Conservation (phyloP, 2,113 vertebrate genomes). For the Marmota monax region DNA sequence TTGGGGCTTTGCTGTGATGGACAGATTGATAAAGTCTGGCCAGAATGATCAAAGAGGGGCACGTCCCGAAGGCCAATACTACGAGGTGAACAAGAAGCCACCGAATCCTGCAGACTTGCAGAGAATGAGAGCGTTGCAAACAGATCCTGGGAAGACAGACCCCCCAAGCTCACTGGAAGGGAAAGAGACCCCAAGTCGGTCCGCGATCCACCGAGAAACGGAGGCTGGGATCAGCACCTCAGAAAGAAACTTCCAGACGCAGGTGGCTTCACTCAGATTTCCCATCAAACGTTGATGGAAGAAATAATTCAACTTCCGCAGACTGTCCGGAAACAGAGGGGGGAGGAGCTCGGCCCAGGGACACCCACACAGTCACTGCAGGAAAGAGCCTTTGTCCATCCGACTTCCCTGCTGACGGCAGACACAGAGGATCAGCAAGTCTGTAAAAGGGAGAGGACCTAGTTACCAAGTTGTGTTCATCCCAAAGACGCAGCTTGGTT, state of each 20-base stretch:
- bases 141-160: not conserved
- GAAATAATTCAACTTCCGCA: not conserved
- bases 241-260: not conserved
- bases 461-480: too few species aligned
- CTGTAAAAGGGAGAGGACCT: too few species aligned
- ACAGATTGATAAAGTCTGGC: not conserved
- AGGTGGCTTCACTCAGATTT: not conserved
- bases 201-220: fast-evolving
- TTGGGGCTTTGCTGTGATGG: not conserved
- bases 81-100: not conserved
- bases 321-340: not conserved
- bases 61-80: too few species aligned
- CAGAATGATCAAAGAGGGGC: not conserved
- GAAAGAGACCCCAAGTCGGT: fast-evolving
- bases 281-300: not conserved
- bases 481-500: not conserved
- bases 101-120: not conserved
- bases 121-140: not conserved
- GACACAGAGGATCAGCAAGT: not conserved
- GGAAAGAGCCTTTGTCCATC: not conserved
- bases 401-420: not conserved
- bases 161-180: fast-evolving
- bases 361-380: not conserved
- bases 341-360: not conserved
- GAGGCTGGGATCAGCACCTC: fast-evolving